A percentile compares a stretch with the other conserved stretches of the same genome.
Conservation (phyloP, 2,888 invertebrate genomes). For the Rhagonycha fulva region DNA sequence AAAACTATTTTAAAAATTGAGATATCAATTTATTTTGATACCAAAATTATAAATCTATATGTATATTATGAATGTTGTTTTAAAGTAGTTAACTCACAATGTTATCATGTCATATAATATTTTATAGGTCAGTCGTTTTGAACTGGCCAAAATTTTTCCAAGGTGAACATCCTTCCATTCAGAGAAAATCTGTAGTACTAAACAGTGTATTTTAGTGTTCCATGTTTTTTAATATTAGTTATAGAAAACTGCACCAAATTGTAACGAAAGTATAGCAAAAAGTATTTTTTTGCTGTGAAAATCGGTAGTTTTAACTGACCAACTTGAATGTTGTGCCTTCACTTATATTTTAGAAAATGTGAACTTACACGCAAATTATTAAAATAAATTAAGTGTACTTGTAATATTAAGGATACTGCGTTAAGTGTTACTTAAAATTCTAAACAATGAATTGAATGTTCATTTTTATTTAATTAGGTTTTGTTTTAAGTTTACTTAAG, state of each 20-base stretch:
- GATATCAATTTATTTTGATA: background rate
- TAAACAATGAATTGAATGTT: background rate
- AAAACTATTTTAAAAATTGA: background rate
- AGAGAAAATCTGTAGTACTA: background rate
- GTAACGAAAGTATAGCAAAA: background rate
- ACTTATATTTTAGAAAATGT: background rate
- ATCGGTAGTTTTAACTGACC: background rate
- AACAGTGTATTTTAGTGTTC: background rate
- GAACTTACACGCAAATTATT: background rate
- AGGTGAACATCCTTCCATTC: background rate
- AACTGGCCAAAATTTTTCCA: background rate
- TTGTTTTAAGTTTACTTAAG: too few relatives aligned
- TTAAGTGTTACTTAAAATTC: background rate
- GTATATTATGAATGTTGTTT: background rate
- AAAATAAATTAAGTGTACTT: background rate
- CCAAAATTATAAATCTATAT: background rate
- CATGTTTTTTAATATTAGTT: background rate
- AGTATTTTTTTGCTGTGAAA: background rate
- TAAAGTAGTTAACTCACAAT: background rate
- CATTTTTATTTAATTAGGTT: background rate
- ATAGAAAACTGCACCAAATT: background rate
- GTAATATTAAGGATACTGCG: slow-evolving; percentile 1
- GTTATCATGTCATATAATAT: background rate
- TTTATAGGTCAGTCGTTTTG: background rate
- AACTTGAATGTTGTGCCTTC: background rate